Percentiles rank a stretch among this genome's conserved stretches.
Conservation (phyloP, 1,140 invertebrate species). For the Drosophila baimaii region DNA sequence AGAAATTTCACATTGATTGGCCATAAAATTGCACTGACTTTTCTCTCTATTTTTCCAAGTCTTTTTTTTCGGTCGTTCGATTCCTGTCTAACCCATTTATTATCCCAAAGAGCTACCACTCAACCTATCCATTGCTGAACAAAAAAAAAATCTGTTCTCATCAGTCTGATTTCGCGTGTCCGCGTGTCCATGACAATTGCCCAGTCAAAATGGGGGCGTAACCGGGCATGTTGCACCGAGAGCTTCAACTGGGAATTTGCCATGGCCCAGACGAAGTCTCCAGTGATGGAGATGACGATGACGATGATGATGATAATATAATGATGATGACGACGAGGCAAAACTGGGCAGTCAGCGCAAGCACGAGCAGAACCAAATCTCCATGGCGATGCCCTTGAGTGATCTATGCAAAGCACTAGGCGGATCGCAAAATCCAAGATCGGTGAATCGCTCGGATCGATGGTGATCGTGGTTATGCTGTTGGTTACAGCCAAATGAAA, state of each 20-base stretch:
- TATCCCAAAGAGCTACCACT: slow-evolving; percentile 2
- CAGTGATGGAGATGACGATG: slow-evolving; percentile 20
- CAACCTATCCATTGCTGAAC: background rate
- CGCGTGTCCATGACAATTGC: slow-evolving; percentile 64
- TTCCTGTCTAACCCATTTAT: slow-evolving; percentile 29
- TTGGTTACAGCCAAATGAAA: slow-evolving; percentile 62
- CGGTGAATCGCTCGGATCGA: slow-evolving; percentile 27
- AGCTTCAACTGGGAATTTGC: slow-evolving; percentile 55
- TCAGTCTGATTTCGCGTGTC: slow-evolving; percentile 32
- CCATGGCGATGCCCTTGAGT: slow-evolving; percentile 67
- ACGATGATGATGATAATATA: slow-evolving; percentile 1
- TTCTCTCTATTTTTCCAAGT: background rate
- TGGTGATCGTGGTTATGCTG: slow-evolving; percentile 64
- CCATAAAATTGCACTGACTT: background rate
- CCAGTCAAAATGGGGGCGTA: slow-evolving; percentile 61
- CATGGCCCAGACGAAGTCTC: slow-evolving; percentile 48
- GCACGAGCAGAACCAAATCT: slow-evolving; percentile 63
- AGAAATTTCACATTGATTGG: background rate
- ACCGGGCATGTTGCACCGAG: slow-evolving; percentile 46
- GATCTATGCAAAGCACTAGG: slow-evolving; percentile 62
- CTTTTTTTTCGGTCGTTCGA: background rate
- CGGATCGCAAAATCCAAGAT: slow-evolving; percentile 25
- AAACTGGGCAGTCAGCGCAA: slow-evolving; percentile 23
- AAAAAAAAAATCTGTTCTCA: slow-evolving; percentile 34
- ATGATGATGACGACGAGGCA: slow-evolving; percentile 15